Conservation (phyloP, 2,113 vertebrate genomes). For the Notarius lentiginosus region DNA sequence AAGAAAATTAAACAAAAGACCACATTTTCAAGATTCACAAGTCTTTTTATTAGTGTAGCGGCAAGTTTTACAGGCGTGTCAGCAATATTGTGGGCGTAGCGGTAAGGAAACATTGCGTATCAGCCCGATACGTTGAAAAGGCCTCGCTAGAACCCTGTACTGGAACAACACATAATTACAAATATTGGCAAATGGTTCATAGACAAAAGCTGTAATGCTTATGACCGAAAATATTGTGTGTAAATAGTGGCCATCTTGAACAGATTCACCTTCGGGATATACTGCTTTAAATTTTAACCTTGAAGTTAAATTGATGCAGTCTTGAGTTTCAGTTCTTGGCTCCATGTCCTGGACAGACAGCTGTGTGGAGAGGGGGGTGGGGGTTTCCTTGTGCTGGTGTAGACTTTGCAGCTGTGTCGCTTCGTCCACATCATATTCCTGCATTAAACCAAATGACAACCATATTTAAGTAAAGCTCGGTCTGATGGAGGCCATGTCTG, state of each 20-base stretch:
- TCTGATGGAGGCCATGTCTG: constrained; percentile 40
- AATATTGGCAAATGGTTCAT: not conserved
- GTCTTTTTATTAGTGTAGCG: too few relatives aligned
- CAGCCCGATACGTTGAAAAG: too few relatives aligned
- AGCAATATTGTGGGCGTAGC: too few relatives aligned
- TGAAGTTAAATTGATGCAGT: constrained; percentile 1
- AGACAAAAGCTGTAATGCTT: not conserved
- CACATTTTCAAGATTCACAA: too few relatives aligned
- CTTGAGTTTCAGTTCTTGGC: constrained; percentile 45
- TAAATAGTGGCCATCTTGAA: not conserved
- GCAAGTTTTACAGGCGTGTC: too few relatives aligned
- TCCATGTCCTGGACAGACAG: constrained; percentile 1
- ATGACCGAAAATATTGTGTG: not conserved
- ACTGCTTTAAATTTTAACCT: not conserved
- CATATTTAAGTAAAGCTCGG: constrained; percentile 21
- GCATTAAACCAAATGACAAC: constrained; percentile 64
- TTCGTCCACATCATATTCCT: constrained; percentile 66
- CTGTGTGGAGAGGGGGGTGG: not conserved
- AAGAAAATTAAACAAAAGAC: too few relatives aligned
- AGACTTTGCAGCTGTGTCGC: constrained; percentile 56
- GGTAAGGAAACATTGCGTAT: too few relatives aligned
- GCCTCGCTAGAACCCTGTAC: not conserved
- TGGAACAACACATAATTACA: not conserved
- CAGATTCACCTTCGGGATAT: not conserved
- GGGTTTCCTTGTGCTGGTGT: constrained; percentile 34